A percentile compares a stretch with the other conserved stretches of the same genome.
phyloP scores from a whole-genome alignment of 64 coral and sea anemone species.

The Catalaphyllia jardinei region DNA sequence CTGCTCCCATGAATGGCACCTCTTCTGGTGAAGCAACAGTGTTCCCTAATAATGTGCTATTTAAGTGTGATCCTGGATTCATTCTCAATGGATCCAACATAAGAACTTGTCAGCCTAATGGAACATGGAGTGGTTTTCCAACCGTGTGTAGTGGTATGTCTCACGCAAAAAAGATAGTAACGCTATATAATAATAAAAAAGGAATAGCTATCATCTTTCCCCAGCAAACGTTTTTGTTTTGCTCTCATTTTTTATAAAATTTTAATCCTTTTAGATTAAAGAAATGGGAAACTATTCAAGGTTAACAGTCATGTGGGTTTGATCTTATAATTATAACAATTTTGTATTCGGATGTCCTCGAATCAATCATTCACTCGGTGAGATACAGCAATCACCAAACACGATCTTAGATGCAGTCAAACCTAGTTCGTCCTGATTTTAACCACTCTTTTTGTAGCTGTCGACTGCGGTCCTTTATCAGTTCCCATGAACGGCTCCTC shows the following conservation, averaged over 20 bases:
- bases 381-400: too few relatives aligned
- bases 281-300: too few relatives aligned
- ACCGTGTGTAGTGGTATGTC: constrained; percentile 44
- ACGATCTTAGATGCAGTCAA: too few relatives aligned
- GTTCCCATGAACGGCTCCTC: constrained; percentile 20
- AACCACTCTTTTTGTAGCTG: constrained; percentile 1
- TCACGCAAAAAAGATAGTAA: background rate
- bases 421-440: too few relatives aligned
- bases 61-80: constrained; percentile 44
- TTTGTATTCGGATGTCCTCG: too few relatives aligned
- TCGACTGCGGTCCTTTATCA: constrained; percentile 17
- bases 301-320: too few relatives aligned
- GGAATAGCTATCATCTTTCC: background rate
- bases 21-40: constrained; percentile 12
- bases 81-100: constrained; percentile 40
- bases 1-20: constrained; percentile 21
- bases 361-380: too few relatives aligned
- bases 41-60: constrained; percentile 17
- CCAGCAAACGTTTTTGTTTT: too few relatives aligned
- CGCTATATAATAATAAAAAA: too few relatives aligned
- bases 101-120: constrained; percentile 49
- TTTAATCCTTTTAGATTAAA: too few relatives aligned
- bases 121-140: constrained; percentile 52
- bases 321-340: too few relatives aligned
- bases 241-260: too few relatives aligned